These are phyloP conservation scores for Hirundo rustica DNA, from an alignment of 2,797 vertebrate species.

Conservation along the genomic window DNA sequence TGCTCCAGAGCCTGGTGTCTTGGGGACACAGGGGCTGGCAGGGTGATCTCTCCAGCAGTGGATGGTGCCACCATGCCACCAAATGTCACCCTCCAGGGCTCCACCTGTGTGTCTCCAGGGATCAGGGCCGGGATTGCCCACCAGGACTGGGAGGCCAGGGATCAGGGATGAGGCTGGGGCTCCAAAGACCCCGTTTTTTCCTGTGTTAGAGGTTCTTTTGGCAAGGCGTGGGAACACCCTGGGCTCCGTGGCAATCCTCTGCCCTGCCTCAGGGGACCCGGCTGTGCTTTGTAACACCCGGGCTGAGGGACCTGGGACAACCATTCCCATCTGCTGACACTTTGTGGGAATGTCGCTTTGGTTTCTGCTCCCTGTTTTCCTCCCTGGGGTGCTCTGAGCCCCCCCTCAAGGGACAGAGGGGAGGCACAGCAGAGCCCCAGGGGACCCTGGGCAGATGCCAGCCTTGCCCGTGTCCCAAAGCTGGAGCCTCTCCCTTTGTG, in stretches of 20 bases:
- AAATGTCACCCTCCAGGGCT: background rate
- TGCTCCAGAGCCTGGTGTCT: rapidly evolving
- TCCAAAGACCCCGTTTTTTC: rapidly evolving
- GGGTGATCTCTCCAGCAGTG: rapidly evolving
- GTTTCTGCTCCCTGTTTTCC: background rate
- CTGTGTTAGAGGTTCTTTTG: background rate
- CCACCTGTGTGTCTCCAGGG: rapidly evolving
- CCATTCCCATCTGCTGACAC: background rate
- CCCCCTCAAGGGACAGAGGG: rapidly evolving
- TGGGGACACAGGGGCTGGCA: rapidly evolving
- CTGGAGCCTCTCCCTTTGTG: background rate
- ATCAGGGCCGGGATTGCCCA: background rate
- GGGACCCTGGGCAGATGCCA: background rate
- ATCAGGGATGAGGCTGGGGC: background rate
- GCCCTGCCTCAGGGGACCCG: background rate
- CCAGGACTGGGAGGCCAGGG: background rate
- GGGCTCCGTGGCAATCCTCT: background rate
- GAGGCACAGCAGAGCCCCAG: background rate
- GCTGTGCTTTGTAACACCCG: background rate
- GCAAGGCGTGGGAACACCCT: rapidly evolving
- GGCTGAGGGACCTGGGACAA: rapidly evolving
- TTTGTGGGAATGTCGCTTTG: background rate
- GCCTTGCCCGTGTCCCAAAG: rapidly evolving
- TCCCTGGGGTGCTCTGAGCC: background rate
- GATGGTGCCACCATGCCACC: background rate